phyloP scores from a whole-genome alignment of 92 coral and sea anemone genomes.

The Montipora capitata region DNA sequence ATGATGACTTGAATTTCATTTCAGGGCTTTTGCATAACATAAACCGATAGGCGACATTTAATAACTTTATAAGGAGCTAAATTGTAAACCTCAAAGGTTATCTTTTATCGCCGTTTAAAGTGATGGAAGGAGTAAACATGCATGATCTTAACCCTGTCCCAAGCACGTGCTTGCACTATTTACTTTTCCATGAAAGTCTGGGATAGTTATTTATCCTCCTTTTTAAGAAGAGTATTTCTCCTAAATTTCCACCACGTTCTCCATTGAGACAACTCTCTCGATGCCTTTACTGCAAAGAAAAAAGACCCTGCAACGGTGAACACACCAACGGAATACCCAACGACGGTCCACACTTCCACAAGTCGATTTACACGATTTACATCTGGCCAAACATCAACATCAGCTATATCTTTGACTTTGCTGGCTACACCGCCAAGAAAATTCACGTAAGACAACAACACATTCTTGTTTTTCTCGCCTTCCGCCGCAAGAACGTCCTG shows the following conservation, averaged over 20 bases:
- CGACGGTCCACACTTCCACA: constrained; percentile 92
- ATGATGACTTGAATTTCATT: no score
- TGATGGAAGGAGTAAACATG: no score
- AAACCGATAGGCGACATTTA: no score
- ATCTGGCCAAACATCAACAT: constrained; percentile 95
- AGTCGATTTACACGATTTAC: constrained; percentile 86
- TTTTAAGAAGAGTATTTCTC: constrained; percentile 2
- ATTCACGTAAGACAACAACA: constrained; percentile 49
- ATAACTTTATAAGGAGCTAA: no score
- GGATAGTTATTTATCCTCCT: background rate
- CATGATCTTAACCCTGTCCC: no score
- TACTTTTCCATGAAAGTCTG: no score
- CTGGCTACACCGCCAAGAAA: constrained; percentile 74
- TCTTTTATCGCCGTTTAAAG: no score
- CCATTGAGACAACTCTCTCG: constrained; percentile 95
- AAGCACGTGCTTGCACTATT: no score
- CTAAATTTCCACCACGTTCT: constrained; percentile 88
- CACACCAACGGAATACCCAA: constrained; percentile 87
- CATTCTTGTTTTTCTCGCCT: constrained; percentile 53
- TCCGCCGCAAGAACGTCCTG: constrained; percentile 62
- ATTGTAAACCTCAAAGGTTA: no score
- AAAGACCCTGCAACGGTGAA: constrained; percentile 82
- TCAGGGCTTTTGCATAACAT: no score
- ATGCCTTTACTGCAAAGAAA: constrained; percentile 83
- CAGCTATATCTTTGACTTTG: constrained; percentile 75